Base-by-base conservation (phyloP, 2,113 vertebrate genomes). In the Chionis minor region DNA sequence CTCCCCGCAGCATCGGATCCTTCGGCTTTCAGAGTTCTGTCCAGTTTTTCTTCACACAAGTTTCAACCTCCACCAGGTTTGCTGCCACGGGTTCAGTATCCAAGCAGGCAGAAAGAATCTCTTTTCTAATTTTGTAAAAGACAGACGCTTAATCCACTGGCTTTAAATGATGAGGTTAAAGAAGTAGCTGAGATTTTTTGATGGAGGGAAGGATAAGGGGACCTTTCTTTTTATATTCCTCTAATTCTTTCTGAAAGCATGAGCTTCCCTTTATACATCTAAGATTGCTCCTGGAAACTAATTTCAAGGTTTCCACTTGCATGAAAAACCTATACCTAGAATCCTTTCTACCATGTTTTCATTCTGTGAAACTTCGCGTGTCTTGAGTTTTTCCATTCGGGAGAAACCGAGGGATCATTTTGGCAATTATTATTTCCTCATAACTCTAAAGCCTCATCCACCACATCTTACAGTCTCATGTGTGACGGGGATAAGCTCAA, bases 401-500 rank as follows among this genome's bases (percentile, higher is more conserved):
- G 69, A 81, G 24, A 86, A 66, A 88, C 44, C 8, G 3, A 74
- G 74, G 70, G 66, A 85, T 92, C 32, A 61, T 81, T 97, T 93
- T 83, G 88, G 28, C 49, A 86, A 67, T 59, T 84, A 88, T 33
- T 86, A 42, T 92, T 88, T 61, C 22, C 24, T 91, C 3, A 0
- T 56, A 75, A 17, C 0, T 22, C 12, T 83, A 44, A 88, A 83
- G 13, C 26, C 15, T 84, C 61, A 67, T 69, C 23, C 33, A 66
- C 13, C n/a, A 55, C 32, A 38, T 67, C 66, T 91, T 44, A 44
- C 19, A 75, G 35, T 80, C 75, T 81, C 45, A 5, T 33, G 17
- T 51, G 22, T 49, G 86, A 81, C 12, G 24, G 47, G 78, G 86
- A 89, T 92, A 91, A 97, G 69, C 52, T 42, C 38, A 77, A 92